Evolutionary conservation across 2,888 invertebrate species (phyloP).

Genomic region (Portevinia maculata): DNA sequence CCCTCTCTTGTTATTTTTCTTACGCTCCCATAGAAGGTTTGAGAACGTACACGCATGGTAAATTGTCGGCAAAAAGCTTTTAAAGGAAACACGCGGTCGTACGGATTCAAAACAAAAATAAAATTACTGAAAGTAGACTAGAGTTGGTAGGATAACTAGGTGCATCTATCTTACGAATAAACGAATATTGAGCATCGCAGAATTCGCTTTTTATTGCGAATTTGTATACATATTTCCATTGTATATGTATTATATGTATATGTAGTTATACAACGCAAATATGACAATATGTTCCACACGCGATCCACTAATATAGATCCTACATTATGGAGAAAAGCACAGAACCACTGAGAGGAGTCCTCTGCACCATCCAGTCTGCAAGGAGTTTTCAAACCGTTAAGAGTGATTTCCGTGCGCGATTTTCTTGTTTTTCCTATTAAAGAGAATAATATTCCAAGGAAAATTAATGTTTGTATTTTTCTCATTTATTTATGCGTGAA

Average conservation of each 20-base stretch:
- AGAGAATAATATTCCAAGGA: slow-evolving; percentile 24
- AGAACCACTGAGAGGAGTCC: slow-evolving; percentile 36
- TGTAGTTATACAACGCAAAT: slow-evolving; percentile 53
- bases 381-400: slow-evolving; percentile 65
- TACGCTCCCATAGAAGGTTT: background rate
- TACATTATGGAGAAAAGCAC: slow-evolving; percentile 47
- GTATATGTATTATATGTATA: slow-evolving; percentile 27
- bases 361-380: slow-evolving; percentile 71
- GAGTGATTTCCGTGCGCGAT: slow-evolving; percentile 43
- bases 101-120: slow-evolving; percentile 66
- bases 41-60: slow-evolving; percentile 18
- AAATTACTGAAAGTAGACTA: slow-evolving; percentile 8
- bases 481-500: slow-evolving; percentile 16
- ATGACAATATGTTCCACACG: slow-evolving; percentile 44
- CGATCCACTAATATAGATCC: slow-evolving; percentile 52
- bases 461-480: background rate
- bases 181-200: slow-evolving; percentile 36
- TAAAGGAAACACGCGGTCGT: slow-evolving; percentile 61
- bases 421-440: slow-evolving; percentile 10
- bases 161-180: slow-evolving; percentile 35
- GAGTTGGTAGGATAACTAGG: slow-evolving; percentile 14
- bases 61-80: slow-evolving; percentile 34
- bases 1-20: background rate
- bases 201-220: slow-evolving; percentile 7
- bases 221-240: slow-evolving; percentile 17